These are phyloP conservation scores for Danaus plexippus DNA, from an alignment of 1,140 invertebrate genomes.

Conservation along the genomic window DNA sequence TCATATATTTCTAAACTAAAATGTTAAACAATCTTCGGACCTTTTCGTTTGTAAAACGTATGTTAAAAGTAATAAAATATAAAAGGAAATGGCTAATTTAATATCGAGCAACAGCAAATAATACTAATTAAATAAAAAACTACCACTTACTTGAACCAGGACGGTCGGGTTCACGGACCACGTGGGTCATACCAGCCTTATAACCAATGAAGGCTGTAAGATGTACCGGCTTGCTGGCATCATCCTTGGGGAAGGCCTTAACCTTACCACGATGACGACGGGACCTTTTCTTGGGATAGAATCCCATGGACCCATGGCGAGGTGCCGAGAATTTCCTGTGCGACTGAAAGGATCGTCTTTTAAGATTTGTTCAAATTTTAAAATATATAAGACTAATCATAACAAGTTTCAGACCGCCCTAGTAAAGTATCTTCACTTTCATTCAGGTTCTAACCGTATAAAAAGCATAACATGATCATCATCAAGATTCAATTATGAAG, in stretches of 20 bases:
- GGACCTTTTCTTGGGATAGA: slow-evolving; percentile 98
- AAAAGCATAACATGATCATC: slow-evolving; percentile 52
- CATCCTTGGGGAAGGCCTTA: slow-evolving; percentile 99
- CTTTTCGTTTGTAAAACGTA: too few species aligned
- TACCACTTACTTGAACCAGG: slow-evolving; percentile 95
- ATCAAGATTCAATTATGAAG: slow-evolving; percentile 21
- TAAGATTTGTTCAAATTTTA: neutral
- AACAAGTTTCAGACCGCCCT: slow-evolving; percentile 60
- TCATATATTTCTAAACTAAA: too few species aligned
- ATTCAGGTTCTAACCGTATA: slow-evolving; percentile 70
- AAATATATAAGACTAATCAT: neutral
- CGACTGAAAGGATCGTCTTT: slow-evolving; percentile 79
- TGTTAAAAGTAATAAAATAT: too few species aligned
- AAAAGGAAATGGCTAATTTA: too few species aligned
- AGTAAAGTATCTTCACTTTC: slow-evolving; percentile 59
- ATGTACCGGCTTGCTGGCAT: slow-evolving; percentile 95
- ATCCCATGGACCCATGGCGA: slow-evolving; percentile 99
- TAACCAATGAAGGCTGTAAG: slow-evolving; percentile 98
- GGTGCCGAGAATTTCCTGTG: slow-evolving; percentile 99
- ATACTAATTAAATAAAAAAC: neutral
- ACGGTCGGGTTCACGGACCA: slow-evolving; percentile 98
- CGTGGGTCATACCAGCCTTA: slow-evolving; percentile 99
- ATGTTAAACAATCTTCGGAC: too few species aligned
- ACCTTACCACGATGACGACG: slow-evolving; percentile 97
- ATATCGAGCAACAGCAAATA: too few species aligned